Evolutionary conservation across 2,797 vertebrate species (phyloP).

Genomic region (Adelosebastes latens): DNA sequence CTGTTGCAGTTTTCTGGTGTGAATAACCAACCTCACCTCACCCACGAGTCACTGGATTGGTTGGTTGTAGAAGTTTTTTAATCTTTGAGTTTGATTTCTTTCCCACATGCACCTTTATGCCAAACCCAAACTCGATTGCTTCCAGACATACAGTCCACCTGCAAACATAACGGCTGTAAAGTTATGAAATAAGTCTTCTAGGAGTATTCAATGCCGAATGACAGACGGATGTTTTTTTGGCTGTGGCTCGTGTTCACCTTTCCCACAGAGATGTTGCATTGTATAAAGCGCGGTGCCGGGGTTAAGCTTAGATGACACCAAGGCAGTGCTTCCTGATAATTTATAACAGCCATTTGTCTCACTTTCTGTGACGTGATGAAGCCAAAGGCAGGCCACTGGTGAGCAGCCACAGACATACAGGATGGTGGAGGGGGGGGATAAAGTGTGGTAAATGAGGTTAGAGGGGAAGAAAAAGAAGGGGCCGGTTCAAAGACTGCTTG

Average conservation of each 20-base stretch:
- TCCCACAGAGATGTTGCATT: conserved; percentile 25
- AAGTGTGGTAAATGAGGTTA: conserved; percentile 69
- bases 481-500: conserved; percentile 67
- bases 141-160: conserved; percentile 27
- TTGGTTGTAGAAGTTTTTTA: not conserved
- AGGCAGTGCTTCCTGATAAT: conserved; percentile 46
- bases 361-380: conserved; percentile 51
- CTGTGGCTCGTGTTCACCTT: conserved; percentile 29
- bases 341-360: conserved; percentile 65
- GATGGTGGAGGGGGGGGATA: not conserved
- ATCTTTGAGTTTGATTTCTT: not conserved
- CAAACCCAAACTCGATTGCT: not conserved
- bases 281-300: conserved; percentile 15
- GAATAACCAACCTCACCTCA: conserved; percentile 24
- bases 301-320: conserved; percentile 55
- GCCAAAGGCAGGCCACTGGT: conserved; percentile 39
- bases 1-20: conserved; percentile 8
- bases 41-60: not conserved
- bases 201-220: conserved; percentile 8
- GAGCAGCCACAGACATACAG: conserved; percentile 30
- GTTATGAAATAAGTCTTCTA: conserved; percentile 11
- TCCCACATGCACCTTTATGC: not conserved
- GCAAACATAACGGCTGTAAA: not conserved
- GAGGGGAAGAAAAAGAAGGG: conserved; percentile 59
- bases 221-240: conserved; percentile 33